phyloP scores from a whole-genome alignment of 2,888 invertebrate genomes.

The Taenaris catops region DNA sequence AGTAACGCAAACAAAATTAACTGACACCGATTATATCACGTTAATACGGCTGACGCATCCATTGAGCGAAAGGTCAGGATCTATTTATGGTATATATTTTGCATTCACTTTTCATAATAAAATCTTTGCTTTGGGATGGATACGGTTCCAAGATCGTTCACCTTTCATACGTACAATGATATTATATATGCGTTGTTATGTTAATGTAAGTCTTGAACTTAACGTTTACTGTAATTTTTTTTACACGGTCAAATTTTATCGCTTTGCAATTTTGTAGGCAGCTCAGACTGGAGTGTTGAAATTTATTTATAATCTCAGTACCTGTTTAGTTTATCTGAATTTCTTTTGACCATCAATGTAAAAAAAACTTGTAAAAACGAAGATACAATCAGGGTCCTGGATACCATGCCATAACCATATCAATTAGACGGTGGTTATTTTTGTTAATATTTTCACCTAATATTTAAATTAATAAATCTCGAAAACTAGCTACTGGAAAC shows the following conservation, averaged over 20 bases:
- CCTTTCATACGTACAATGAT: slow-evolving; percentile 24
- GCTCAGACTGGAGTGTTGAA: neutral
- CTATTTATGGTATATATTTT: slow-evolving; percentile 53
- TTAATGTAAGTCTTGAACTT: slow-evolving; percentile 8
- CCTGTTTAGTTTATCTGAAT: too few relatives aligned
- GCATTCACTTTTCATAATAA: slow-evolving; percentile 63
- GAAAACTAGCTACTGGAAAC: too few relatives aligned
- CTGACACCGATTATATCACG: slow-evolving; percentile 69
- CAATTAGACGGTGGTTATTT: too few relatives aligned
- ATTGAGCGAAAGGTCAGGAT: slow-evolving; percentile 65
- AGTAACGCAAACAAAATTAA: too few relatives aligned
- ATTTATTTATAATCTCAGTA: slow-evolving; percentile 1
- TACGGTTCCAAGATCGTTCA: slow-evolving; percentile 45
- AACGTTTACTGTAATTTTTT: too few relatives aligned
- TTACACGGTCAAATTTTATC: slow-evolving; percentile 7
- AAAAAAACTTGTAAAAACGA: too few relatives aligned
- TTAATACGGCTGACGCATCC: slow-evolving; percentile 67
- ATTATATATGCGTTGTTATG: slow-evolving; percentile 5
- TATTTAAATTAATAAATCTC: too few relatives aligned
- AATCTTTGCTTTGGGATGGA: slow-evolving; percentile 37
- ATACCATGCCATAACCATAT: too few relatives aligned
- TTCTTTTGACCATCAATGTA: too few relatives aligned
- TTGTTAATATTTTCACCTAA: too few relatives aligned
- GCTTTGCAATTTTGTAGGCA: neutral
- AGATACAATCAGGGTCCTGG: too few relatives aligned